These are phyloP conservation scores for Lepidocolaptes lacrymiger DNA, from an alignment of 2,797 vertebrate genomes.

Conservation along the genomic window DNA sequence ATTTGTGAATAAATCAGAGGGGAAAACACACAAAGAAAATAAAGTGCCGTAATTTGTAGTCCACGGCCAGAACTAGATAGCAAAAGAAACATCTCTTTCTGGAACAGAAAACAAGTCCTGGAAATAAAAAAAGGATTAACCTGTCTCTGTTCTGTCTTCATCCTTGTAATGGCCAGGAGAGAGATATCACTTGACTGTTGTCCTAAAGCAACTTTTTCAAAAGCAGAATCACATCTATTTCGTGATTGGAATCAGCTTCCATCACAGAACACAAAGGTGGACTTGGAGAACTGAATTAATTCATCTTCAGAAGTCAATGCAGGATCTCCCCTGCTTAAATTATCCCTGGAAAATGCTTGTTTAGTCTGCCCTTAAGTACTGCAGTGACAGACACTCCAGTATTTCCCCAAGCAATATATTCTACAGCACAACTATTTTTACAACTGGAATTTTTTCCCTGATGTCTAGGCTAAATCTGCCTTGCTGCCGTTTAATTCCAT, in stretches of 20 bases:
- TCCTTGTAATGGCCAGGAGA: background rate
- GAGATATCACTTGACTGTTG: background rate
- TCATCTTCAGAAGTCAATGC: background rate
- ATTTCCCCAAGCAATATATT: background rate
- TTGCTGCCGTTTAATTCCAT: background rate
- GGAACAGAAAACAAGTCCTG: background rate
- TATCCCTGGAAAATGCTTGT: background rate
- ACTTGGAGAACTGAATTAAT: background rate
- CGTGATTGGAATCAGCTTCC: background rate
- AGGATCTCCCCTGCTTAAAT: background rate
- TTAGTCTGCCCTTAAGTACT: background rate
- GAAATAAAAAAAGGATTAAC: constrained; percentile 2
- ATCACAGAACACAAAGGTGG: background rate
- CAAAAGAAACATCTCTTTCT: background rate
- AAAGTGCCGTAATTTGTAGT: background rate
- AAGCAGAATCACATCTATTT: background rate
- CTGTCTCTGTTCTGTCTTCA: background rate
- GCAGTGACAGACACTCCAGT: background rate
- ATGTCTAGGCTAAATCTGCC: background rate
- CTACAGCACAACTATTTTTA: background rate
- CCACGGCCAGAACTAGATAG: background rate
- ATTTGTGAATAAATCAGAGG: background rate
- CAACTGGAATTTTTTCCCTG: background rate
- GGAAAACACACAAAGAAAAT: background rate
- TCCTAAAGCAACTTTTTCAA: background rate